Conservation (phyloP, 2,113 vertebrate species). For the Pipra filicauda region DNA sequence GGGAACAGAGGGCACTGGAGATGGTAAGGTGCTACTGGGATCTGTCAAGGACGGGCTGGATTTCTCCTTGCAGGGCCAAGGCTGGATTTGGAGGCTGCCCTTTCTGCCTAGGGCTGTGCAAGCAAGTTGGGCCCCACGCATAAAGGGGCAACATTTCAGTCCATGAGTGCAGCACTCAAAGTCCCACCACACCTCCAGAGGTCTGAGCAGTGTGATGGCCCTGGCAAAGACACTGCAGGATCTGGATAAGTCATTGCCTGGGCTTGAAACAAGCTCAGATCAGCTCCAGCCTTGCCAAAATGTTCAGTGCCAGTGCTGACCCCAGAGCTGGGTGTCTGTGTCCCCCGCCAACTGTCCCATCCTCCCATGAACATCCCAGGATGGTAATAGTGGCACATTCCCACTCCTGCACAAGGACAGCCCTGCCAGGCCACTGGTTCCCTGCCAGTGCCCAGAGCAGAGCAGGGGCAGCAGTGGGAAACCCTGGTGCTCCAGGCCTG, state of each 20-base stretch:
- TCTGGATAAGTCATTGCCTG: neutral
- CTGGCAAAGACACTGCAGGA: accelerated
- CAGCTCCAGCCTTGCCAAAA: neutral
- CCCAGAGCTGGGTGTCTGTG: neutral
- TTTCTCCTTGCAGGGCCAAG: neutral
- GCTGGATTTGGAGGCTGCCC: neutral
- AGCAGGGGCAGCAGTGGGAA: neutral
- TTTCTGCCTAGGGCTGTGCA: neutral
- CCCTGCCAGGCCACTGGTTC: accelerated
- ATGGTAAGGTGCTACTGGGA: neutral
- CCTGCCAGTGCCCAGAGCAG: accelerated
- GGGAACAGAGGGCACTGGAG: neutral
- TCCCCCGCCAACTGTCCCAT: accelerated
- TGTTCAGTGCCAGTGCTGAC: neutral
- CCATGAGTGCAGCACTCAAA: accelerated
- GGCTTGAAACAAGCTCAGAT: neutral
- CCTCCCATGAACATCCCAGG: neutral
- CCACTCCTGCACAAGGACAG: neutral
- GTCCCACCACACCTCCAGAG: too few species aligned
- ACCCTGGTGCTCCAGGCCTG: neutral
- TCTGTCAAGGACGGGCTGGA: neutral
- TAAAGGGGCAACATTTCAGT: too few species aligned
- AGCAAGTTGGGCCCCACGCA: accelerated
- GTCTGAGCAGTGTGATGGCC: neutral
- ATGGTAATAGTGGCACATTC: accelerated